Evolutionary conservation across 2,888 invertebrate genomes (phyloP), one percentile per base, ranked within the genome.

Genomic region (Eucera pruinosa): DNA sequence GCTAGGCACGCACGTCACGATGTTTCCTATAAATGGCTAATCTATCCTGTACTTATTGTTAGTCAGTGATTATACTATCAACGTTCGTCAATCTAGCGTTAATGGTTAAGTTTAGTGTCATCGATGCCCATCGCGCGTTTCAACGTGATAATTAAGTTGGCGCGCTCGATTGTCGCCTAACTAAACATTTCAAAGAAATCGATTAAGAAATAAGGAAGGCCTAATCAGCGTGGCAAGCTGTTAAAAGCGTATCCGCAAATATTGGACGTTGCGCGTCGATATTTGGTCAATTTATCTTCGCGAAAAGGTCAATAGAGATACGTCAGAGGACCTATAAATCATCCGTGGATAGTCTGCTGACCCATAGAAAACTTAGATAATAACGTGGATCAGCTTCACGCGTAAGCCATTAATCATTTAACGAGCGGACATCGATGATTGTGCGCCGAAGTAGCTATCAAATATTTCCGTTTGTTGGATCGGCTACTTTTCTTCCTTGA

Each of bases 381-480:
- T 15, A 6, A 5, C 15, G 43, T 43, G 15, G 39, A 43, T 30
- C 45, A 61, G 30, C 39, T 66, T 55, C 41, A 30, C 58, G 20
- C 50, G 60, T 11, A 2, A 43, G 13, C 47, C 33, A 67, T 67
- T 58, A 54, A 71, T 75, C 60, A 65, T 70, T 70, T 58, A 75
- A 23, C 45, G 30, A 23, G 36, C 18, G 39, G 25, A 23, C 36
- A 7, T 18, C 62, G 15, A 23, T 9, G 33, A 73, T 73, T 64
- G 36, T 50, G 15, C n/a, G n/a, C 25, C 5, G 7, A n/a, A 43
- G n/a, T 15, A 48, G n/a, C n/a, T n/a, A 4, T 5, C 20, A 20
- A 25, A 0, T 23, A 74, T 52, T 43, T 15, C n/a, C 13, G 30
- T 52, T 54, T 41, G 20, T 36, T 7, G 36, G 47, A 36, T 55